Evolutionary conservation across 2,113 vertebrate genomes (phyloP).

Genomic region (Regulus satrapa): DNA sequence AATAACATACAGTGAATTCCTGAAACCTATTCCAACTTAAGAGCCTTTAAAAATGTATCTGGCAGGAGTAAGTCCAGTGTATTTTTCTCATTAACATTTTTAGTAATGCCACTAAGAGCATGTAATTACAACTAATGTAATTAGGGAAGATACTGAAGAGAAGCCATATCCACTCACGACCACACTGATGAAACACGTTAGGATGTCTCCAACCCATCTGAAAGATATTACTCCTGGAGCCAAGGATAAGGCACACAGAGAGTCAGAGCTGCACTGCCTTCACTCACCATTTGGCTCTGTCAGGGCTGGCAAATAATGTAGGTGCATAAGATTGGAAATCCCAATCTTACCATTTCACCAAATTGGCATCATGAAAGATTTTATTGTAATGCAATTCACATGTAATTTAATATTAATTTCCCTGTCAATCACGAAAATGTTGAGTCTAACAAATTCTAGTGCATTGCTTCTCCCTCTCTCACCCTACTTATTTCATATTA

Average conservation of each 20-base stretch:
- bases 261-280: neutral
- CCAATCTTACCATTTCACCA: neutral
- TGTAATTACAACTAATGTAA: neutral
- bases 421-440: neutral
- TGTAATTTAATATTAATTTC: neutral
- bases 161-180: neutral
- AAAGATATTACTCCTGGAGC: neutral
- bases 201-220: neutral
- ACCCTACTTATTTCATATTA: neutral
- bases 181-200: neutral
- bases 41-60: neutral
- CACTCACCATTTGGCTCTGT: fast-evolving
- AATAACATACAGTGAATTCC: neutral
- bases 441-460: neutral
- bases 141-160: neutral
- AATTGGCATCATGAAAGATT: neutral
- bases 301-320: neutral
- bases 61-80: neutral
- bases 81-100: neutral
- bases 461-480: neutral
- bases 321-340: neutral
- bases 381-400: neutral
- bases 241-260: too few relatives aligned
- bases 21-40: neutral
- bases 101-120: neutral